Conservation (phyloP, 2,797 vertebrate species). For the Acanthopagrus latus region DNA sequence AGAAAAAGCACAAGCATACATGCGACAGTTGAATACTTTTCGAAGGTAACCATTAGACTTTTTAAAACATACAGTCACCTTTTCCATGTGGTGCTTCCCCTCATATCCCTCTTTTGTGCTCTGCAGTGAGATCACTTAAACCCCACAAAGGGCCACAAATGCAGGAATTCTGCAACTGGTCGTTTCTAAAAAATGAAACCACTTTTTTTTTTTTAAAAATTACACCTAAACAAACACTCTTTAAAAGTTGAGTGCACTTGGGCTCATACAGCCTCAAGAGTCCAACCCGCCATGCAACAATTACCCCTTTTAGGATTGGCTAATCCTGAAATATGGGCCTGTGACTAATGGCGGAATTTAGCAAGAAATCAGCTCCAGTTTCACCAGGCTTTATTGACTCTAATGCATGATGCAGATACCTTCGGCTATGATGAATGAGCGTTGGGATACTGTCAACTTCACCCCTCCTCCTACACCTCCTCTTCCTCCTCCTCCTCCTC, state of each 20-base stretch:
- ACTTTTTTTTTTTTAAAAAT: constrained; percentile 45
- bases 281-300: constrained; percentile 63
- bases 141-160: constrained; percentile 61
- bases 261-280: constrained; percentile 57
- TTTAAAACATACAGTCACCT: constrained; percentile 62
- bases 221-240: constrained; percentile 74
- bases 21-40: constrained; percentile 57
- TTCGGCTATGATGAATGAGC: constrained; percentile 92
- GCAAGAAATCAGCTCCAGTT: constrained; percentile 99
- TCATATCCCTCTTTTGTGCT: constrained; percentile 34
- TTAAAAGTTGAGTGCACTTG: constrained; percentile 59
- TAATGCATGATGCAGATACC: constrained; percentile 91
- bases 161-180: constrained; percentile 35
- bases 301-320: constrained; percentile 80
- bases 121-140: constrained; percentile 42
- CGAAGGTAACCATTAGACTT: constrained; percentile 82
- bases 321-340: constrained; percentile 90
- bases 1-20: constrained; percentile 18
- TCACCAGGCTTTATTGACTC: constrained; percentile 91
- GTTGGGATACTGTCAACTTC: constrained; percentile 65
- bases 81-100: constrained; percentile 19
- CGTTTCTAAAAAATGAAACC: constrained; percentile 56
- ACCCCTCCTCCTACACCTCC: constrained; percentile 17
- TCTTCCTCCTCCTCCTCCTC: constrained; percentile 75
- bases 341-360: constrained; percentile 99